Evolutionary conservation across 1,140 invertebrate genomes (phyloP), one percentile per base, ranked within the genome.

Genomic region (Stenopsyche tienmushanensis): DNA sequence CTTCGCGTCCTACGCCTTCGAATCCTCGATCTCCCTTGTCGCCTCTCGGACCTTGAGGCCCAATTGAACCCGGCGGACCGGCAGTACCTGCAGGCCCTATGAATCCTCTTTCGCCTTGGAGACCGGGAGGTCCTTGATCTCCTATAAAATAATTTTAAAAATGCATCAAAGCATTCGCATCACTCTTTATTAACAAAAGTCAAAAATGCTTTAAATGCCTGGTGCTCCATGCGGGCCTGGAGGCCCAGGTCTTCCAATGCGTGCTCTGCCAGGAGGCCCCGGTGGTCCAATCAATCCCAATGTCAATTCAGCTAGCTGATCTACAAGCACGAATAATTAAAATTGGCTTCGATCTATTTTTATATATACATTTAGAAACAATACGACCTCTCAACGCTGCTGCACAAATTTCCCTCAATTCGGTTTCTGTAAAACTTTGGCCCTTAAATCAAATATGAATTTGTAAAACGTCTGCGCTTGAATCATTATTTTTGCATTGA

Each of bases 1-100:
- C 90, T 76, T 88, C 88, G 2, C 84, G 66, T 0, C 88, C 88
- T 34, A 87, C 71, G 1, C 88, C 89, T 74, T 89, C 84, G 0
- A 77, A 75, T 1, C 90, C 89, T 73, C 84, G 74, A 5, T 90
- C 88, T 0, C 90, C 90, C 72, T 88, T 89, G 55, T 90, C 88
- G 0, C 89, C 90, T 67, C 84, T 81, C 71, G 86, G 83, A 0
- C 89, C 89, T 44, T 76, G 70, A 7, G 72, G 69, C 5, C 89
- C 89, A 8, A 77, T 73, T 10, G 75, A 77, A 20, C 89, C 88
- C 7, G 79, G 75, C 13, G 78, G 75, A 2, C 87, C 88, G 20
- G 80, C 75, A 9, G 83, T 78, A 17, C 88, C 88, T 0, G 83
- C 80, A 52, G 86, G 77, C 15, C 89, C 89, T 2, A 84, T 80